Base-by-base conservation (phyloP, 2,797 vertebrate species). In the Aphelocoma californica region DNA sequence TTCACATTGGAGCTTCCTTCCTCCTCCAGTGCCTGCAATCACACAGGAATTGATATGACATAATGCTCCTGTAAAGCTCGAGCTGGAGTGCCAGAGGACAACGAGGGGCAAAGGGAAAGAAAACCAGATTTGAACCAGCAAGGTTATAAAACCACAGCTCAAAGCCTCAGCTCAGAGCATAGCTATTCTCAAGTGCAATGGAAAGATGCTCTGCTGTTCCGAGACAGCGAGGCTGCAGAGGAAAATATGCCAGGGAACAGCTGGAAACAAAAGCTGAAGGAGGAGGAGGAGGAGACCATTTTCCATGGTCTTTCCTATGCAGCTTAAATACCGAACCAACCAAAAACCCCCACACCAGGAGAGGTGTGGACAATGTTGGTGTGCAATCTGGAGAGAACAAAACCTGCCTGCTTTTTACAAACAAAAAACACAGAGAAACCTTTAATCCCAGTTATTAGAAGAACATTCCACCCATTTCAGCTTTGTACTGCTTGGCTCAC, bases 181-280 rank as follows among this genome's bases (percentile, higher is more conserved):
- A 47, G 50, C 66, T 82, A 11, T 38, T 73, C 50, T 34, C 42
- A 62, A 70, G 56, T 10, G 51, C 48, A 75, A 81, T 28, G 34
- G 77, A 77, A 90, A 91, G 91, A 92, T 81, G 86, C 71, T 86
- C 60, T 42, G 57, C 61, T 77, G 47, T 36, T 79, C 81, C 0
- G 2, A 67, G 61, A 80, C 32, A 93, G 40, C 2, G 12, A 87
- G 54, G 42, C 79, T 6, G 23, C 67, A 3, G 72, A 90, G 60
- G 90, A 82, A 87, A 91, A 70, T 38, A 20, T 18, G 79, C 77
- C 90, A 89, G 65, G 64, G 81, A 94, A 82, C 80, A 92, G 88
- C 91, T 91, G 85, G 82, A 88, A 93, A 93, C 78, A 86, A 90
- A 93, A 92, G 64, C 94, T 90, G 61, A 32, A 73, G 69, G 38